Evolutionary conservation across 2,888 invertebrate species (phyloP), one percentile per base, ranked within the genome.

Genomic region (Troglohyphantes excavatus): DNA sequence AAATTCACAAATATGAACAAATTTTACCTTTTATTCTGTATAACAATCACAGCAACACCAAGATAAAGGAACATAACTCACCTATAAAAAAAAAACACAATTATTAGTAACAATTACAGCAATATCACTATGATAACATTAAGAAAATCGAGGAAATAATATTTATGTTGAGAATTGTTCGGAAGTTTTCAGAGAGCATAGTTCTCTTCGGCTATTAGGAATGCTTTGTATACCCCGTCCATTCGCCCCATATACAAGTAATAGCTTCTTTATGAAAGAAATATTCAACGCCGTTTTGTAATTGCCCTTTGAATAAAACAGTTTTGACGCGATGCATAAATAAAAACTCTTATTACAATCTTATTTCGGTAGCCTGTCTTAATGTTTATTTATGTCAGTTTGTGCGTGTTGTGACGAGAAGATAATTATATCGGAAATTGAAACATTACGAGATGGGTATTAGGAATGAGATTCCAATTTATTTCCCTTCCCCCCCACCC

Each of bases 381-480:
- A 13, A 53, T 53, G 53, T 53, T 53, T 53, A 53, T 53, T 53
- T 13, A 53, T 53, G 53, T 2, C 39, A 39, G 39, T 13, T 39
- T 13, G 39, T 39, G 39, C 39, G 39, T 7, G 13, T 39, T 39
- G 39, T 39, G 39, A 39, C 39, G 39, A 39, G 39, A 11, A 39
- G 39, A 39, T 53, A 53, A 53, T 53, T 53, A 53, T 53, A n/a
- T 53, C 53, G 53, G 53, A 13, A 53, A 53, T 53, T n/a, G n/a
- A 53, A 53, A 17, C 53, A 17, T n/a, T n/a, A 53, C n/a, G 13
- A 53, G 9, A 39, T 9, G n/a, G 17, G 53, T 53, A n/a, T 53
- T 53, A n/a, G 53, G 17, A n/a, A 53, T 53, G 53, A 53, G 53
- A 53, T 53, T n/a, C 53, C 53, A 53, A 53, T 53, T 53, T 39